Evolutionary conservation across 64 coral and sea anemone species (phyloP).

Genomic region (Hydrozoanthus tunicans): DNA sequence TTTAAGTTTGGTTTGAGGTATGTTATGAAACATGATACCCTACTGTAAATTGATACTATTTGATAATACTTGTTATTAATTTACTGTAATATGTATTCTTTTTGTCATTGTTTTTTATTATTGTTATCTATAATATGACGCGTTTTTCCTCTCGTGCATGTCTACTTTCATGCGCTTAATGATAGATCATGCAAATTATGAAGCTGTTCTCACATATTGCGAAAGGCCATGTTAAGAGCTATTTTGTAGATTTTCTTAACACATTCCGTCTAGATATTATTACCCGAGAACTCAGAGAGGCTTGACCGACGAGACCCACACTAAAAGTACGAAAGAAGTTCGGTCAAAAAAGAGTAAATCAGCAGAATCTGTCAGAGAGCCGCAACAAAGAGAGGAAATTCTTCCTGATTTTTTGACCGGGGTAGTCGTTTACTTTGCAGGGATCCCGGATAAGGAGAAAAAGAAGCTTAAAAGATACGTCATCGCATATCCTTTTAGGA

Average conservation of each 20-base stretch:
- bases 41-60: too few species aligned
- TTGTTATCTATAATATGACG: too few species aligned
- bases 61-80: too few species aligned
- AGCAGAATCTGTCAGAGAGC: neutral
- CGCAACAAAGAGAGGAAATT: neutral
- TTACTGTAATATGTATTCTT: too few species aligned
- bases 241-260: neutral
- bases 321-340: neutral
- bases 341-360: neutral
- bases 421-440: constrained; percentile 66
- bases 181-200: too few species aligned
- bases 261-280: constrained; percentile 35
- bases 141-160: too few species aligned
- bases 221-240: neutral
- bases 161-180: too few species aligned
- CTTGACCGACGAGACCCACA: constrained; percentile 8
- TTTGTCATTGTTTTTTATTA: too few species aligned
- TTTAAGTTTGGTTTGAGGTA: too few species aligned
- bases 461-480: constrained; percentile 73
- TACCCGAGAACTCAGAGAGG: constrained; percentile 6
- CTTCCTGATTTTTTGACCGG: constrained; percentile 79
- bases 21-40: too few species aligned
- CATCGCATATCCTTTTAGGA: constrained; percentile 87
- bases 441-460: constrained; percentile 52
- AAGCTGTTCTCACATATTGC: too few species aligned